Conservation (phyloP, 92 coral and sea anemone genomes). For the Palythoa grandiflora region DNA sequence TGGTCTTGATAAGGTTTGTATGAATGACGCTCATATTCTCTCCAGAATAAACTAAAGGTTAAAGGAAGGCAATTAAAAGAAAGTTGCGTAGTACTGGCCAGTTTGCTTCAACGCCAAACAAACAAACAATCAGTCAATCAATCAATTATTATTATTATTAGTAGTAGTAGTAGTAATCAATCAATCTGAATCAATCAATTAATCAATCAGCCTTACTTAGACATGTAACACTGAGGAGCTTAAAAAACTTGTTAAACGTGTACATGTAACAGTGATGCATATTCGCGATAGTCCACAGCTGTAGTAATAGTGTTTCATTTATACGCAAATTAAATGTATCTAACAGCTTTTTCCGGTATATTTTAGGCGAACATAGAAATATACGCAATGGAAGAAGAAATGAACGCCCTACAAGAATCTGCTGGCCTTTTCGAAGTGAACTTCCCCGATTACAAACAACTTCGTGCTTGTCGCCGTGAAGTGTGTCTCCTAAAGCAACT, state of each 20-base stretch:
- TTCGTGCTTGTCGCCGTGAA: conserved; percentile 98
- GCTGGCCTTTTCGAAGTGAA: conserved; percentile 99
- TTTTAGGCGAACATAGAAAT: conserved; percentile 86
- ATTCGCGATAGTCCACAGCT: not conserved
- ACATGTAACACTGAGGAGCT: no score
- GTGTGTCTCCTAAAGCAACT: conserved; percentile 89
- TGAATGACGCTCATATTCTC: not conserved
- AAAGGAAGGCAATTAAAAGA: not conserved
- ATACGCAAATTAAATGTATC: not conserved
- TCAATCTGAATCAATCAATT: no score
- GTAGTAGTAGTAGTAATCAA: no score
- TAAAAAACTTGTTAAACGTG: no score
- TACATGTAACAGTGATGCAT: no score
- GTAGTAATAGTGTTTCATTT: not conserved
- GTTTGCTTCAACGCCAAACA: not conserved
- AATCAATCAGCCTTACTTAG: no score
- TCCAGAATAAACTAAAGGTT: not conserved
- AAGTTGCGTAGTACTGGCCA: not conserved
- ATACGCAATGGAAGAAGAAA: conserved; percentile 92
- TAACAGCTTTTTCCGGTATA: not conserved
- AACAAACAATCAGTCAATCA: no score
- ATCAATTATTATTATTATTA: no score
- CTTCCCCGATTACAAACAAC: conserved; percentile 99
- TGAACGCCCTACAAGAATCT: conserved; percentile 90
- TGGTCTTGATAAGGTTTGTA: conserved; percentile 83